A percentile compares a stretch with the other conserved stretches of the same genome.
Conservation (phyloP, 2,113 vertebrate genomes). For the Pomatostomus ruficeps region DNA sequence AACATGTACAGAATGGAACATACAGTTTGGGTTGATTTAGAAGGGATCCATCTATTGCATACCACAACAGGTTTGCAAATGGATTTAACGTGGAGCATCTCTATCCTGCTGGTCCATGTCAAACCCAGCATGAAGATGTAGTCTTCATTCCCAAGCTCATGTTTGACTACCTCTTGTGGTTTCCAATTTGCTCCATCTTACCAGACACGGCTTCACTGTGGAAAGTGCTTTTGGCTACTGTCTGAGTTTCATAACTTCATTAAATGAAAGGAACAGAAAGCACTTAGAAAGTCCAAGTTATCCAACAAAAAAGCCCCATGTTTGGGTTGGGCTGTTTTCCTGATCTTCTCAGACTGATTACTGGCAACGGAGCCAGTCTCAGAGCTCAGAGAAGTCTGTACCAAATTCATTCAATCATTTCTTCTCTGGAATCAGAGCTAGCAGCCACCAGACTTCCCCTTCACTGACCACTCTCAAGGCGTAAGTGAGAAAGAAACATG, state of each 20-base stretch:
- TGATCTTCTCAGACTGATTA: background rate
- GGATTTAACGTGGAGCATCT: background rate
- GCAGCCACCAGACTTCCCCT: background rate
- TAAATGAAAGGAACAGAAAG: background rate
- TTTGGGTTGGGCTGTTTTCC: background rate
- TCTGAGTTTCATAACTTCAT: background rate
- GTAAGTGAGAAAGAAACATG: background rate
- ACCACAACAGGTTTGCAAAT: background rate
- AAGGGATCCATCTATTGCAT: background rate
- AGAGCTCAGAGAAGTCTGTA: background rate
- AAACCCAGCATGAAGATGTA: background rate
- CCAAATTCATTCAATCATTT: background rate
- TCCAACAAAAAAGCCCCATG: background rate
- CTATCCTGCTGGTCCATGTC: background rate
- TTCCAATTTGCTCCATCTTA: background rate
- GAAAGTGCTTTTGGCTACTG: background rate
- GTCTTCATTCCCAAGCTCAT: background rate
- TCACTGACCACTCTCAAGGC: background rate
- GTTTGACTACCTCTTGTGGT: background rate
- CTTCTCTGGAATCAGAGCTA: background rate
- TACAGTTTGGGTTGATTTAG: background rate
- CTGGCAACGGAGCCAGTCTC: background rate
- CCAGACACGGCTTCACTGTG: background rate
- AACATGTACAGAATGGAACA: background rate
- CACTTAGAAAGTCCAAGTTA: background rate